Evolutionary conservation across 2,797 vertebrate species (phyloP), one percentile per base, ranked within the genome.

Genomic region (Pelodytes ibericus): DNA sequence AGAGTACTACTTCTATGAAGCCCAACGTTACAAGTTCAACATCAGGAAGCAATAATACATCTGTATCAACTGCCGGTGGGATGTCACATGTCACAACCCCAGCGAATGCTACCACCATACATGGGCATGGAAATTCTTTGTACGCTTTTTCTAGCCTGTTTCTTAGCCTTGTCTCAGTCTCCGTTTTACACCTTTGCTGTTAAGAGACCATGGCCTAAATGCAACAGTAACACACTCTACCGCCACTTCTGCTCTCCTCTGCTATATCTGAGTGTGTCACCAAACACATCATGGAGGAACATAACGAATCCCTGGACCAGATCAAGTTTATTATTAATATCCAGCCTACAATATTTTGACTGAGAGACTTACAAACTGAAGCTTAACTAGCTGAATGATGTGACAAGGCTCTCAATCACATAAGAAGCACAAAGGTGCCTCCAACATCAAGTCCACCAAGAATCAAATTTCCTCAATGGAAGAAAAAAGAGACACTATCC

Each of bases 101-200:
- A 81, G 73, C 88, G 80, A 94, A 89, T 82, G 60, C 80, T 79
- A 89, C 84, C 63, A 58, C 61, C 11, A 39, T 89, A n/a, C 81
- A 65, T 1, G 89, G 86, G 68, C 84, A 83, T 2, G 92, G 88
- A 11, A 84, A 83, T 70, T 87, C 87, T 29, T 91, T 95, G 88
- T 91, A 91, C 10, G 86, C 92, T 13, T 82, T 87, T 75, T 80
- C 86, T 62, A 82, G 89, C 66, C 87, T 92, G 81, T 71, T 93
- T 81, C 79, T 94, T 26, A 41, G 56, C 74, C 47, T 90, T 80
- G 71, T 94, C 84, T 91, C 85, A 0, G 78, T 93, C 82, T 91
- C 90, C 84, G 83, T 95, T 74, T 85, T 96, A 78, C 93, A 93
- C 74, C 87, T 89, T 87, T 93, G 87, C 88, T 96, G 93, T 84